Evolutionary conservation across 2,113 vertebrate genomes (phyloP).

Genomic region (Perognathus longimembris): DNA sequence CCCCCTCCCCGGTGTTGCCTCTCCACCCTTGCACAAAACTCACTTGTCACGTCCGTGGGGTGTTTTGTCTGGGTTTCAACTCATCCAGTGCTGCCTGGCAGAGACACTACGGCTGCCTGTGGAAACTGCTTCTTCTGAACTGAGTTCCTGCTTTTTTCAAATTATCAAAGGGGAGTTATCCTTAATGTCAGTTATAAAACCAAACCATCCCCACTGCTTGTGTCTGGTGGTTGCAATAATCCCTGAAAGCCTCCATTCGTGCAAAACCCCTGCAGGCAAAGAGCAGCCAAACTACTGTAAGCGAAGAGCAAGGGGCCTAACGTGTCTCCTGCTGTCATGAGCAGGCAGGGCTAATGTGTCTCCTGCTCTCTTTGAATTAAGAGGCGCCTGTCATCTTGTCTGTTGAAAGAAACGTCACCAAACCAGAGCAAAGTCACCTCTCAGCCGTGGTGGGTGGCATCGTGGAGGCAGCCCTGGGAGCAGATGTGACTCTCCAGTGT

Average conservation of each 20-base stretch:
- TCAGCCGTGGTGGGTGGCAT: constrained; percentile 86
- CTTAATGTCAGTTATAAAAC: neutral
- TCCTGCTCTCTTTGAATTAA: constrained; percentile 80
- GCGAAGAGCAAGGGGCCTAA: no score
- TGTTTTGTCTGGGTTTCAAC: neutral
- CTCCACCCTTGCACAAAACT: neutral
- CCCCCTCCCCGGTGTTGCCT: neutral
- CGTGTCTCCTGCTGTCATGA: no score
- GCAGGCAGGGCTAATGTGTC: constrained; percentile 10
- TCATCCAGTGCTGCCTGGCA: neutral
- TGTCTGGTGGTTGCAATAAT: neutral
- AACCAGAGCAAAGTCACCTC: constrained; percentile 79
- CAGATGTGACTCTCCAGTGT: constrained; percentile 90
- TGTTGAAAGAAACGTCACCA: constrained; percentile 86
- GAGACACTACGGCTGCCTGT: neutral
- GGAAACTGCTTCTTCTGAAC: neutral
- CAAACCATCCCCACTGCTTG: neutral
- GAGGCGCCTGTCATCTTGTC: constrained; percentile 89
- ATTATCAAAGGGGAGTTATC: neutral
- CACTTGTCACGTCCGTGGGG: no score
- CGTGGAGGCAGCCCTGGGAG: constrained; percentile 82
- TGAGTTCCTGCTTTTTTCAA: neutral
- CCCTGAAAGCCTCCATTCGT: neutral
- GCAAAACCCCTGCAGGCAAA: no score
- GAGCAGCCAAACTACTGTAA: no score